These are phyloP conservation scores for Tetropium fuscum DNA, from an alignment of 2,888 invertebrate genomes.

Conservation along the genomic window DNA sequence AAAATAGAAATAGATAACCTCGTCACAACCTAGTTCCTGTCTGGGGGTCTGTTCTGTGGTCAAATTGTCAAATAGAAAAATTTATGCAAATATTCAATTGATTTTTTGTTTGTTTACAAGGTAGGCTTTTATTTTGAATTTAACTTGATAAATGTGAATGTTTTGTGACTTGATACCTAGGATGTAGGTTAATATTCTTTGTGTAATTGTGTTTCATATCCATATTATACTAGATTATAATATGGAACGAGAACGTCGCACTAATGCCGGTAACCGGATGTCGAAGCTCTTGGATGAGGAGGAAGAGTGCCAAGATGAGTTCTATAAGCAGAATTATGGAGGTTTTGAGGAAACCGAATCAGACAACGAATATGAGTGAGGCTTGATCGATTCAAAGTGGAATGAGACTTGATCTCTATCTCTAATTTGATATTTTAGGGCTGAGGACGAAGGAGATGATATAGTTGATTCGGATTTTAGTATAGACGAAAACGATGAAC, in stretches of 20 bases:
- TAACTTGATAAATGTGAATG: no score
- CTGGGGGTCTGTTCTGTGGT: no score
- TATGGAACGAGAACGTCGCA: constrained; percentile 76
- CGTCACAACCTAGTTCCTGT: no score
- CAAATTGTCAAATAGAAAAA: no score
- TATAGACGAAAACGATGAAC: constrained; percentile 96
- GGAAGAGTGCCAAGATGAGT: constrained; percentile 90
- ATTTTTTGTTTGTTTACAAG: no score
- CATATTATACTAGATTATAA: no score
- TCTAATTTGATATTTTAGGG: constrained; percentile 64
- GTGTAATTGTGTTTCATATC: no score
- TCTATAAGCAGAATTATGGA: constrained; percentile 99
- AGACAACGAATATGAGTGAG: constrained; percentile 88
- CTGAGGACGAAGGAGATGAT: constrained; percentile 88
- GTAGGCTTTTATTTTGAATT: no score
- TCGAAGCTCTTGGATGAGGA: constrained; percentile 90
- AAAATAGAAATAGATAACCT: no score
- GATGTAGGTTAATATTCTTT: no score
- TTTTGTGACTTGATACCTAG: no score
- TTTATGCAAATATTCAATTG: no score
- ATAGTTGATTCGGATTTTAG: constrained; percentile 98
- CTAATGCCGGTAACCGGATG: constrained; percentile 96
- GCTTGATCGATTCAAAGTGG: background rate
- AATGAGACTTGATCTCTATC: background rate
- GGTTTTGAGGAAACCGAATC: constrained; percentile 93